Percentiles rank a stretch among this genome's conserved stretches.
phyloP scores from a whole-genome alignment of 2,113 vertebrate species.

The Carettochelys insculpta region DNA sequence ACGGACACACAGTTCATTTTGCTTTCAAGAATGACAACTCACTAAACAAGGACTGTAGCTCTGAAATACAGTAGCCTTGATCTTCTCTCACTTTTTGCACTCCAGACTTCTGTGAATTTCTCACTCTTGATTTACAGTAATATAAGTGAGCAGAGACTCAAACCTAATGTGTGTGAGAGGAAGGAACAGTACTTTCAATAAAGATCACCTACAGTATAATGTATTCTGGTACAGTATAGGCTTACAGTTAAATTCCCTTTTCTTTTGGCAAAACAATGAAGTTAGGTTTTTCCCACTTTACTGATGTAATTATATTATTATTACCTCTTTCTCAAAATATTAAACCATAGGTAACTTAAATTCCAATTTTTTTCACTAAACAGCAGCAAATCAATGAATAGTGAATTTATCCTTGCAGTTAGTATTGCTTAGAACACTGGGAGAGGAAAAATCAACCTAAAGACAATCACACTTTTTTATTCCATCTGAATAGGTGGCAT shows the following conservation, averaged over 20 bases:
- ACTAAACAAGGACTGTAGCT: background rate
- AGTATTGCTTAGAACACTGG: background rate
- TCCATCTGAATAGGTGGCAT: background rate
- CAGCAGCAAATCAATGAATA: background rate
- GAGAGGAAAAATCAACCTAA: background rate
- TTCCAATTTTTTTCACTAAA: background rate
- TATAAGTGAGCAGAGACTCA: background rate
- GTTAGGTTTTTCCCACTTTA: background rate
- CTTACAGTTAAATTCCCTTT: background rate
- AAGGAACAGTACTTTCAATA: background rate
- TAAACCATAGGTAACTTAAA: background rate
- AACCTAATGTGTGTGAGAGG: background rate
- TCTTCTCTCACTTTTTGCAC: background rate
- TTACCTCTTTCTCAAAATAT: background rate
- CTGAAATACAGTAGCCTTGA: background rate
- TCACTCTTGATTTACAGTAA: background rate
- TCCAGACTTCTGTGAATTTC: background rate
- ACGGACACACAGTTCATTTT: background rate
- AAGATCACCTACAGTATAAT: background rate
- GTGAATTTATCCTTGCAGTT: background rate
- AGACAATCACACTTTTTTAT: conserved; percentile 16
- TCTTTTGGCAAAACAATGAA: background rate
- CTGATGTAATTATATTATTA: background rate
- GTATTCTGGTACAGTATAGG: background rate
- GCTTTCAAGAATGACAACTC: background rate